Base-by-base conservation (phyloP, 64 coral and sea anemone genomes). In the Orbicella faveolata region DNA sequence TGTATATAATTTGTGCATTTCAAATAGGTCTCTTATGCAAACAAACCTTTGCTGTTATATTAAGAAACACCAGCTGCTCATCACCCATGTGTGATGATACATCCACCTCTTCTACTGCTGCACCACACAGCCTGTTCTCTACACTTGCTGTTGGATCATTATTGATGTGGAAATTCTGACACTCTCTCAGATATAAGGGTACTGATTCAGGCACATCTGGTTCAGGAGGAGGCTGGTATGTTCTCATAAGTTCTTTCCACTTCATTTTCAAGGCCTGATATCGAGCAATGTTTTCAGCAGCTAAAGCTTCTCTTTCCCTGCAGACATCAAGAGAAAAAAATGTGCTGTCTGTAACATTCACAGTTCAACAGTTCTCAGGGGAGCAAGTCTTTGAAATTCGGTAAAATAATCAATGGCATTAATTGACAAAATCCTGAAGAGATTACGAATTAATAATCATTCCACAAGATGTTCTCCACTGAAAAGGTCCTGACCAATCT, bases 221-320 rank as follows among this genome's bases (percentile, higher is more conserved):
- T 54, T 89, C 73, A 7, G 51, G 34, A 2, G 86, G 52, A 26
- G 67, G 36, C 21, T 73, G 35, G 26, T 67, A 90, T 26, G 78
- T 30, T 23, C 91, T 74, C 4, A 96, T 26, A 23, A 88, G 67
- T 37, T 94, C 91, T 90, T 96, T 96, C 95, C 95, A 96, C 78
- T 92, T 77, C 2, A 52, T 79, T 84, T 94, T 96, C 30, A 93
- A 85, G 23, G 95, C 95, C 76, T 76, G 87, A 70, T 96, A 96
- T 33, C 79, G 82, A 57, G 92, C 82, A 59, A 94, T 75, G 68
- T 87, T 96, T 72, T 96, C 95, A 77, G 95, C 83, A n/a, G 73
- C 80, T 36, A 94, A 48, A 73, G 90, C 92, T 87, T 94, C 75
- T 88, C 95, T 72, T 77, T 96, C 95, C 65, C 95, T 96, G 80